These are phyloP conservation scores for Hemibagrus guttatus DNA, from an alignment of 2,797 vertebrate genomes.

Conservation along the genomic window DNA sequence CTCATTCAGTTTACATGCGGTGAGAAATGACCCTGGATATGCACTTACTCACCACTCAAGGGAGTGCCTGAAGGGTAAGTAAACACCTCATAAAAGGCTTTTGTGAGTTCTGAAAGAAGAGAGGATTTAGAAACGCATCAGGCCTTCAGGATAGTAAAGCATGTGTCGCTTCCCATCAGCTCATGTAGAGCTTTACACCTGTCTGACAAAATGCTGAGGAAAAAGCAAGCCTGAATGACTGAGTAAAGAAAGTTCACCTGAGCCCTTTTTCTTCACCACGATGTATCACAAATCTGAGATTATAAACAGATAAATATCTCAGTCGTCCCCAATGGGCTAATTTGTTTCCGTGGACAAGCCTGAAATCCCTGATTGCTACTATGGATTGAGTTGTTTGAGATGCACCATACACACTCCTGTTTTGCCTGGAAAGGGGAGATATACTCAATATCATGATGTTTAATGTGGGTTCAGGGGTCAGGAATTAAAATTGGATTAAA, in stretches of 20 bases:
- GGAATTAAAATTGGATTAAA: background rate
- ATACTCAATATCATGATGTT: background rate
- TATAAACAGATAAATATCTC: background rate
- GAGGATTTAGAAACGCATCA: constrained; percentile 12
- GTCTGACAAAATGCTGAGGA: background rate
- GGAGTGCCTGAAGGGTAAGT: constrained; percentile 23
- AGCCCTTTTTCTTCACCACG: background rate
- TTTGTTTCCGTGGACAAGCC: background rate
- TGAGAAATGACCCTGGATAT: background rate
- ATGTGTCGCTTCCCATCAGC: constrained; percentile 11
- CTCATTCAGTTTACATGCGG: constrained; percentile 17
- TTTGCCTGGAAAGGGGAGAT: background rate
- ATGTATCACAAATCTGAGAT: background rate
- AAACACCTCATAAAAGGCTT: constrained; percentile 28
- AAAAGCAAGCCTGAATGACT: background rate
- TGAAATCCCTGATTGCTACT: background rate
- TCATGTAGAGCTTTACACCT: constrained; percentile 7
- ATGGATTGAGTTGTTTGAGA: background rate
- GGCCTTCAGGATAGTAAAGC: constrained; percentile 18
- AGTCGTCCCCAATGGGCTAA: background rate
- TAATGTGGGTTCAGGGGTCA: background rate
- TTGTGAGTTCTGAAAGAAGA: constrained; percentile 9
- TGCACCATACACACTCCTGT: background rate
- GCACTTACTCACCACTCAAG: constrained; percentile 4
- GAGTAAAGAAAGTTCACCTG: background rate